A percentile compares a stretch with the other conserved stretches of the same genome.
These are phyloP conservation scores for Dioctria linearis DNA, from an alignment of 2,888 invertebrate species.

Conservation along the genomic window DNA sequence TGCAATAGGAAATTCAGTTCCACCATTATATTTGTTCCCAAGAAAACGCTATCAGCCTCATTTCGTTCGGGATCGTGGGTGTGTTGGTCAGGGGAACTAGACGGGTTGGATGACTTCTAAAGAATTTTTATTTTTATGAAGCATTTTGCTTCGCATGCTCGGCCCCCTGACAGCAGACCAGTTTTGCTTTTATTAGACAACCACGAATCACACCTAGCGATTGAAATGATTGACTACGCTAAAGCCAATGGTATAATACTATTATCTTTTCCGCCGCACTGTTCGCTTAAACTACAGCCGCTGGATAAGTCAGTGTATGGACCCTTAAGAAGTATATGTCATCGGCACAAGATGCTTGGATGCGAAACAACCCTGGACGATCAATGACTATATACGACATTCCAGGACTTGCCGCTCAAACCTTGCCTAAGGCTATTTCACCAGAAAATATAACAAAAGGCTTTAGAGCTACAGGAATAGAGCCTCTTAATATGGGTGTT, in stretches of 20 bases:
- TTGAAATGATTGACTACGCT: conserved; percentile 55
- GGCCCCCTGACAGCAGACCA: too few species aligned
- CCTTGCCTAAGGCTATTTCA: conserved; percentile 6
- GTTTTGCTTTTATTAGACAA: conserved; percentile 58
- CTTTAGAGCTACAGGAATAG: conserved; percentile 13
- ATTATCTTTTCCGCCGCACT: conserved; percentile 55
- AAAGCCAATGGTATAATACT: conserved; percentile 56
- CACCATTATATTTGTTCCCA: conserved; percentile 52
- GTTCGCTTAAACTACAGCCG: conserved; percentile 58
- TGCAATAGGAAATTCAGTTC: conserved; percentile 35
- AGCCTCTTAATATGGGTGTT: not conserved
- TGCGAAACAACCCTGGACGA: conserved; percentile 4
- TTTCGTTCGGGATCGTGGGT: conserved; percentile 6
- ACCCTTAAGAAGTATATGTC: conserved; percentile 59
- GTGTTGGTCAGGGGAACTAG: not conserved
- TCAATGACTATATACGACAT: conserved; percentile 7
- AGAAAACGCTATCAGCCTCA: conserved; percentile 23
- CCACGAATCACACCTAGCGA: conserved; percentile 58
- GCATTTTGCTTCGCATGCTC: not conserved
- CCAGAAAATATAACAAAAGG: not conserved
- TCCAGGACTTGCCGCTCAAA: not conserved
- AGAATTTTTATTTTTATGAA: conserved; percentile 1
- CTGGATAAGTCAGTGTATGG: conserved; percentile 62
- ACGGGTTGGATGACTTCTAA: conserved; percentile 63
- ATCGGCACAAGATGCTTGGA: conserved; percentile 3